Evolutionary conservation across 2,888 invertebrate species (phyloP).

Genomic region (Meloe dianella): DNA sequence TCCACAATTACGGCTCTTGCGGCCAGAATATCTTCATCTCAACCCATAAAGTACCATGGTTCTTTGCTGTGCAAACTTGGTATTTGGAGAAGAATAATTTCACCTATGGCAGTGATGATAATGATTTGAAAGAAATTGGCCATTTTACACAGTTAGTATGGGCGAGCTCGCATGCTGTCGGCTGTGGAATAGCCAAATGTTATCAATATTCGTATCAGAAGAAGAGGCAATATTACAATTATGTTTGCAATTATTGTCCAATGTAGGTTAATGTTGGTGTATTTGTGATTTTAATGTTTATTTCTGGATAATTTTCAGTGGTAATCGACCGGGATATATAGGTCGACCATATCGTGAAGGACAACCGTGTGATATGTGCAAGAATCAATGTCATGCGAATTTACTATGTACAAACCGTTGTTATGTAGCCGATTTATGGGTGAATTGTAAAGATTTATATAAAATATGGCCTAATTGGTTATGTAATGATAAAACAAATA

Average conservation of each 20-base stretch:
- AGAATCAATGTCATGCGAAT: slow-evolving; percentile 66
- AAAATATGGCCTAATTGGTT: slow-evolving; percentile 67
- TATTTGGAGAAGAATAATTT: slow-evolving; percentile 77
- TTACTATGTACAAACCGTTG: slow-evolving; percentile 79
- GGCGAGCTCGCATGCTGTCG: slow-evolving; percentile 78
- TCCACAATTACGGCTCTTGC: slow-evolving; percentile 73
- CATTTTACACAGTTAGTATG: slow-evolving; percentile 87
- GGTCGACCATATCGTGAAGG: slow-evolving; percentile 74
- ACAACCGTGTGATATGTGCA: slow-evolving; percentile 70
- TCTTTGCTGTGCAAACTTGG: slow-evolving; percentile 81
- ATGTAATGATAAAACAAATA: slow-evolving; percentile 63
- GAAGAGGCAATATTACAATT: slow-evolving; percentile 74
- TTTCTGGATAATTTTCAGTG: slow-evolving; percentile 61
- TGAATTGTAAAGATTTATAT: slow-evolving; percentile 73
- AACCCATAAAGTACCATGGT: slow-evolving; percentile 81
- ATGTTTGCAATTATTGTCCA: slow-evolving; percentile 86
- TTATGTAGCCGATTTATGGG: slow-evolving; percentile 70
- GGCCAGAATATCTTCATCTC: slow-evolving; percentile 85
- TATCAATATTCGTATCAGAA: slow-evolving; percentile 62
- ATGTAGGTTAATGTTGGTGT: slow-evolving; percentile 65
- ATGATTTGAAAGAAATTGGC: slow-evolving; percentile 70
- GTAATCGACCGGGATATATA: slow-evolving; percentile 68
- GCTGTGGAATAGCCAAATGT: slow-evolving; percentile 78
- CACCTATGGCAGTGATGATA: slow-evolving; percentile 69
- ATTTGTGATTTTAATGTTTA: not conserved